phyloP scores from a whole-genome alignment of 1,140 invertebrate species.

The Eulimnadia texana region DNA sequence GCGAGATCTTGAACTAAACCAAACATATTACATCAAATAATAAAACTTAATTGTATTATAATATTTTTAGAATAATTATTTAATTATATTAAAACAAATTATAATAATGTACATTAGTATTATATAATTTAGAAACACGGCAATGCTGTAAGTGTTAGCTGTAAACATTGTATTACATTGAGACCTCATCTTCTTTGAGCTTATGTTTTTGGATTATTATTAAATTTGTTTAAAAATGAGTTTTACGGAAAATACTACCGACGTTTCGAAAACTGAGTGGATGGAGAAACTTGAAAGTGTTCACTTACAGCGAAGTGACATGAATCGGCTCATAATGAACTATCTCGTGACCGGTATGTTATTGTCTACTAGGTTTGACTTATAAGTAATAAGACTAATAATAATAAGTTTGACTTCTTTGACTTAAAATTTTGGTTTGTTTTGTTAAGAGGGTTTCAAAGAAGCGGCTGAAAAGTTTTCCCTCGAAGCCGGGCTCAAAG shows the following conservation, averaged over 20 bases:
- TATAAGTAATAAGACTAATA: background rate
- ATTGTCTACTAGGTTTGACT: conserved; percentile 1
- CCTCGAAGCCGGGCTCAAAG: conserved; percentile 76
- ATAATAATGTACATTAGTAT: background rate
- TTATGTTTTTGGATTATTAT: background rate
- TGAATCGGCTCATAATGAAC: conserved; percentile 97
- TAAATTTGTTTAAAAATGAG: background rate
- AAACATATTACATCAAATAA: too few species aligned
- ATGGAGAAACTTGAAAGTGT: conserved; percentile 52
- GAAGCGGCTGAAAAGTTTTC: conserved; percentile 95
- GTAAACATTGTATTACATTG: background rate
- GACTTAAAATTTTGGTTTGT: background rate
- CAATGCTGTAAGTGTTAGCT: background rate
- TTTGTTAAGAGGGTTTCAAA: conserved; percentile 75
- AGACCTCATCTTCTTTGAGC: background rate
- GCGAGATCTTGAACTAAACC: too few species aligned
- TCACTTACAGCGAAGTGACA: conserved; percentile 72
- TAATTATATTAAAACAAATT: background rate
- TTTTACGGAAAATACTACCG: conserved; percentile 17
- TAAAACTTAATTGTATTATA: background rate
- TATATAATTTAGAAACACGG: too few species aligned
- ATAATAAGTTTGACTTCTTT: background rate
- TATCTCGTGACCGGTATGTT: conserved; percentile 83
- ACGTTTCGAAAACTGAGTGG: conserved; percentile 42
- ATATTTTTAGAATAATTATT: background rate